Percentiles rank a stretch among this genome's conserved stretches.
phyloP scores from a whole-genome alignment of 2,888 invertebrate species.

The Phrixothrix hirtus region DNA sequence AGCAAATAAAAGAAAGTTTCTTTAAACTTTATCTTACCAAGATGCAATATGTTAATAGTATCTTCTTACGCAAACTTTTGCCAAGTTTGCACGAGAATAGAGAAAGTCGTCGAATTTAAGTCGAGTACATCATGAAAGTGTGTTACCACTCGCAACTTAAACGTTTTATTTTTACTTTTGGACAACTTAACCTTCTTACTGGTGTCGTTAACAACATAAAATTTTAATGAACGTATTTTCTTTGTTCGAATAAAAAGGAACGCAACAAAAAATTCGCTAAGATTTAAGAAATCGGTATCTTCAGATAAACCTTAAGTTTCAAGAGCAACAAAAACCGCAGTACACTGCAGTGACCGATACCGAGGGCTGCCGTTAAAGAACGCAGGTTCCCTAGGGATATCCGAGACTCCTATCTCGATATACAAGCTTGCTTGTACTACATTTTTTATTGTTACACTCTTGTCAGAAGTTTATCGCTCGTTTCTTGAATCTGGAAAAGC shows the following conservation, averaged over 20 bases:
- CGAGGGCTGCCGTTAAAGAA: slow-evolving; percentile 18
- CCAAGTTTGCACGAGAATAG: slow-evolving; percentile 23
- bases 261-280: not conserved
- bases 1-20: slow-evolving; percentile 34
- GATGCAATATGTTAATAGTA: slow-evolving; percentile 31
- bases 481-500: slow-evolving; percentile 29
- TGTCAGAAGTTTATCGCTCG: slow-evolving; percentile 31
- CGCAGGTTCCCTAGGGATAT: slow-evolving; percentile 19
- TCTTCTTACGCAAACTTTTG: slow-evolving; percentile 27
- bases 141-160: slow-evolving; percentile 4
- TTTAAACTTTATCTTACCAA: slow-evolving; percentile 21
- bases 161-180: slow-evolving; percentile 18
- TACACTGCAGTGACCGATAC: slow-evolving; percentile 21
- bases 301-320: not conserved
- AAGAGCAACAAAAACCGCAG: slow-evolving; percentile 13
- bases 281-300: slow-evolving; percentile 7
- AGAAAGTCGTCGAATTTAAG: slow-evolving; percentile 16
- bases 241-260: not conserved
- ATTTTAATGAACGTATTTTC: slow-evolving; percentile 9
- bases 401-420: slow-evolving; percentile 22
- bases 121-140: slow-evolving; percentile 12
- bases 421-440: slow-evolving; percentile 26
- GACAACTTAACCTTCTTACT: slow-evolving; percentile 13
- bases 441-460: slow-evolving; percentile 33
- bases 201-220: slow-evolving; percentile 13